phyloP scores from a whole-genome alignment of 1,140 invertebrate genomes.

The Agrypnia vestita region DNA sequence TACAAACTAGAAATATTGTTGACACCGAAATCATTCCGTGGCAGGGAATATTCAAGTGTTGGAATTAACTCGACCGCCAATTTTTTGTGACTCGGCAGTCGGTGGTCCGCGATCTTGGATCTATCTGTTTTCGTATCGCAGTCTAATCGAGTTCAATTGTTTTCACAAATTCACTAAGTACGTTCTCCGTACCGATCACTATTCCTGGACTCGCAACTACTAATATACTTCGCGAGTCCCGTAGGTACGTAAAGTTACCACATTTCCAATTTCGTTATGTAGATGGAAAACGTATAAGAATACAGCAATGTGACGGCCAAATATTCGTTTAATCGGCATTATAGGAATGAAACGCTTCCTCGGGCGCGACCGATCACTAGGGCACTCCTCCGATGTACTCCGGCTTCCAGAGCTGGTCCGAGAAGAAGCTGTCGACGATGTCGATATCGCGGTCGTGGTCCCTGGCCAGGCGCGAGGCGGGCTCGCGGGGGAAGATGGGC shows the following conservation, averaged over 20 bases:
- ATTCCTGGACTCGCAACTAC: background rate
- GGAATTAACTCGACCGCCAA: background rate
- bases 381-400: slow-evolving; percentile 68
- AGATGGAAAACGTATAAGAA: too few relatives aligned
- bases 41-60: slow-evolving; percentile 33
- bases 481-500: slow-evolving; percentile 63
- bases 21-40: background rate
- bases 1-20: background rate
- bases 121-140: background rate
- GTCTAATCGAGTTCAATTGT: too few relatives aligned
- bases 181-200: slow-evolving; percentile 3
- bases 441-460: slow-evolving; percentile 70
- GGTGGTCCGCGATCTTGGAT: slow-evolving; percentile 18
- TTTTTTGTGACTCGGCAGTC: background rate
- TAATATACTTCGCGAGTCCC: background rate
- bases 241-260: too few relatives aligned
- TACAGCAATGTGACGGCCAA: too few relatives aligned
- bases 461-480: slow-evolving; percentile 53
- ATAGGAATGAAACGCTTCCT: too few relatives aligned
- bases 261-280: too few relatives aligned
- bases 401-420: slow-evolving; percentile 75
- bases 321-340: too few relatives aligned
- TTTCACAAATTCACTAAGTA: too few relatives aligned
- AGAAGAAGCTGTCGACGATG: slow-evolving; percentile 74
- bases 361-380: slow-evolving; percentile 2